A percentile compares a stretch with the other conserved stretches of the same genome.
Conservation (phyloP, 1,140 invertebrate genomes). For the Heliconius nattereri region DNA sequence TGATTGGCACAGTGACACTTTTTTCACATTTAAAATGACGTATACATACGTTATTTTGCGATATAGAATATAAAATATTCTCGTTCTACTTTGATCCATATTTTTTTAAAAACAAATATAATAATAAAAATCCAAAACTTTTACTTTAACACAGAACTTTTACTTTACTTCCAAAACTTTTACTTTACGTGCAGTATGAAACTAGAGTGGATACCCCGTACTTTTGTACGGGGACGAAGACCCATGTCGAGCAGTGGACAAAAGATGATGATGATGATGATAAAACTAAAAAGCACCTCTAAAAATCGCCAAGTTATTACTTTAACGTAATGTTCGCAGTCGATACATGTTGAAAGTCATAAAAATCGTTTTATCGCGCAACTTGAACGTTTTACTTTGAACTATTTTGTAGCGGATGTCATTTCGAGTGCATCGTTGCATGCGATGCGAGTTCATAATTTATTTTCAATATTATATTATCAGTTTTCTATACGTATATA, state of each 20-base stretch:
- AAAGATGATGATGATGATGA: too few relatives aligned
- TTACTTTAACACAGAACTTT: too few relatives aligned
- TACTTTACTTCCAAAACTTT: too few relatives aligned
- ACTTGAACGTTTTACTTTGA: conserved; percentile 16
- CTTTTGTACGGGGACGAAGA: too few relatives aligned
- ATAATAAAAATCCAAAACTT: too few relatives aligned
- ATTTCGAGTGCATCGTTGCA: conserved; percentile 13
- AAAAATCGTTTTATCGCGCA: conserved; percentile 25
- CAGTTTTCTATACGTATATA: background rate
- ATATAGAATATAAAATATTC: background rate
- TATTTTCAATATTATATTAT: background rate
- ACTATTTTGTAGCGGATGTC: conserved; percentile 12
- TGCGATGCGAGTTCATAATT: background rate
- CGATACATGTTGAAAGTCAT: conserved; percentile 18
- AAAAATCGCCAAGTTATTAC: background rate
- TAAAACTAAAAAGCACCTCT: background rate
- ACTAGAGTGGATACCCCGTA: too few relatives aligned
- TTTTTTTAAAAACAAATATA: too few relatives aligned
- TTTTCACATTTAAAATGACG: too few relatives aligned
- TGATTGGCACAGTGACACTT: too few relatives aligned
- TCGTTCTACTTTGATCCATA: too few relatives aligned
- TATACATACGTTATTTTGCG: background rate
- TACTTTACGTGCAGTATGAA: too few relatives aligned
- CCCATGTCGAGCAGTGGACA: too few relatives aligned
- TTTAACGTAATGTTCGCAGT: conserved; percentile 4